These are phyloP conservation scores for Pseudolaguvia tuberculata DNA, from an alignment of 2,113 vertebrate species.

Conservation along the genomic window DNA sequence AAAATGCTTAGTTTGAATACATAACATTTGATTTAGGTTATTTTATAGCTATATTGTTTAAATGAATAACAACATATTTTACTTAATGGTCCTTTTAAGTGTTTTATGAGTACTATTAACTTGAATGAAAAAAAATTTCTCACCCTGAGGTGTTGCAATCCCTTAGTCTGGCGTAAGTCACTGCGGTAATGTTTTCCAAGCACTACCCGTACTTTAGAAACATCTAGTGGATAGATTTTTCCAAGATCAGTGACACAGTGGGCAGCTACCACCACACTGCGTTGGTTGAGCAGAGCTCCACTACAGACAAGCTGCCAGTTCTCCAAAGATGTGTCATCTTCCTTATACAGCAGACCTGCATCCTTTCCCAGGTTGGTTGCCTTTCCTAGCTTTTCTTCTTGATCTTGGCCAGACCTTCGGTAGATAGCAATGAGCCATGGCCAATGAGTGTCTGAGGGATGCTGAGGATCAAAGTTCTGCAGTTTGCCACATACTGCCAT, in stretches of 20 bases:
- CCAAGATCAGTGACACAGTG: conserved; percentile 93
- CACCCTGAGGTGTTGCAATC: conserved; percentile 82
- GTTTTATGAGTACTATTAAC: background rate
- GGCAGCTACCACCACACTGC: conserved; percentile 85
- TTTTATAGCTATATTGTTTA: background rate
- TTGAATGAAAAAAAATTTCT: conserved; percentile 46
- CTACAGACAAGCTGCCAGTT: conserved; percentile 92
- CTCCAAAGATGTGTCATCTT: conserved; percentile 58
- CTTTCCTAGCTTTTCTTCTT: conserved; percentile 60
- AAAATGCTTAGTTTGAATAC: background rate
- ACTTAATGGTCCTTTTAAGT: background rate
- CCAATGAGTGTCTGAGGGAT: conserved; percentile 76
- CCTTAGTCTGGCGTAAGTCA: conserved; percentile 80
- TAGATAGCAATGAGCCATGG: conserved; percentile 95
- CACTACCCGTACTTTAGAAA: conserved; percentile 81
- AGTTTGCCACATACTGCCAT: conserved; percentile 88
- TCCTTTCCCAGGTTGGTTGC: conserved; percentile 73
- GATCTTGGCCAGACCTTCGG: conserved; percentile 60
- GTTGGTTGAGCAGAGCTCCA: conserved; percentile 89
- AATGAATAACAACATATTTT: background rate
- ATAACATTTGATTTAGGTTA: background rate
- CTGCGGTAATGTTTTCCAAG: conserved; percentile 88
- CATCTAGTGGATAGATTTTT: conserved; percentile 77
- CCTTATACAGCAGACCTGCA: conserved; percentile 42
- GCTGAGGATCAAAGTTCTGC: conserved; percentile 73